A percentile compares a stretch with the other conserved stretches of the same genome.
These are phyloP conservation scores for Lipophrys pholis DNA, from an alignment of 2,113 vertebrate species.

Conservation along the genomic window DNA sequence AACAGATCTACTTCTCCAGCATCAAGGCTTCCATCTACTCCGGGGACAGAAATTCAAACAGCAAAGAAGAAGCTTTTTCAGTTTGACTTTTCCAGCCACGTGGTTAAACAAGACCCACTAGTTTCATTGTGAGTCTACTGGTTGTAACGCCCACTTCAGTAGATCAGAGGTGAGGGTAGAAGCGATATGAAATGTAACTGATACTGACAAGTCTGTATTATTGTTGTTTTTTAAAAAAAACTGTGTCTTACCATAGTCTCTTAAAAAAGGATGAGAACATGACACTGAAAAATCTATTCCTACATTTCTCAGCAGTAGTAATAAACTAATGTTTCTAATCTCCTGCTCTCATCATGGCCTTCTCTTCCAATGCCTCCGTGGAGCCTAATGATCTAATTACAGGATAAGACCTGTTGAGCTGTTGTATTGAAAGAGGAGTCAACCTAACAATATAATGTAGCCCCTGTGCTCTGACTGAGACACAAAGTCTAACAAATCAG, in stretches of 20 bases:
- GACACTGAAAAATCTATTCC: constrained; percentile 47
- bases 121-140: constrained; percentile 44
- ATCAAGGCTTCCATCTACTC: constrained; percentile 15
- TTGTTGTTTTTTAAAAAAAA: too few relatives aligned
- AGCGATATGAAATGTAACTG: too few relatives aligned
- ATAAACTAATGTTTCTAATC: constrained; percentile 52
- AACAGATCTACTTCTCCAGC: constrained; percentile 47
- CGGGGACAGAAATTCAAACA: constrained; percentile 36
- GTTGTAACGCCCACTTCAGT: neutral
- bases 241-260: neutral
- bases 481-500: constrained; percentile 27
- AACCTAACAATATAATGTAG: constrained; percentile 63
- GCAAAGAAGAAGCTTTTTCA: constrained; percentile 38
- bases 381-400: constrained; percentile 82
- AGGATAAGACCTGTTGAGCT: constrained; percentile 79
- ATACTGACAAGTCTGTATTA: neutral
- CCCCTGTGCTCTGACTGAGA: constrained; percentile 25
- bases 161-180: constrained; percentile 3
- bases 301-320: constrained; percentile 48
- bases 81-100: constrained; percentile 27
- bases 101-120: neutral
- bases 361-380: constrained; percentile 43
- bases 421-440: constrained; percentile 66
- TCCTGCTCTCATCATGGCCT: constrained; percentile 20
- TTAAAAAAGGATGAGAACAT: constrained; percentile 28